Percentiles rank a stretch among this genome's conserved stretches.
phyloP scores from a whole-genome alignment of 2,888 invertebrate genomes.

The Leptinotarsa haldemani region DNA sequence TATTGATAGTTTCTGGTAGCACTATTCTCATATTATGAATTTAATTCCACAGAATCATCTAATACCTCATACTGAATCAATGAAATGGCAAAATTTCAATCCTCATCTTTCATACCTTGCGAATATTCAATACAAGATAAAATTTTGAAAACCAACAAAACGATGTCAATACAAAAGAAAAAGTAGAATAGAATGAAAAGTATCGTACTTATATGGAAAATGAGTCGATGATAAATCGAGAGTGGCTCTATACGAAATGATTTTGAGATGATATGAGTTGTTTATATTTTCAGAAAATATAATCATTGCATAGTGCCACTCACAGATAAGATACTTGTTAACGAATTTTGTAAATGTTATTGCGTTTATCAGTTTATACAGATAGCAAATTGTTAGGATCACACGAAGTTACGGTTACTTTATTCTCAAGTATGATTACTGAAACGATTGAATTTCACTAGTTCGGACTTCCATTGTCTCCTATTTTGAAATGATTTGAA shows the following conservation, averaged over 20 bases:
- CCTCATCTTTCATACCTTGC: conserved; percentile 30
- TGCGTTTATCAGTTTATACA: conserved; percentile 36
- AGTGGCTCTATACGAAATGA: neutral
- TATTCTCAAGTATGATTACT: conserved; percentile 1
- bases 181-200: conserved; percentile 44
- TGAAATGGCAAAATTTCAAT: conserved; percentile 34
- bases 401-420: conserved; percentile 26
- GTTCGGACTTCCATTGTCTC: too few relatives aligned
- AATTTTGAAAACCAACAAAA: conserved; percentile 43
- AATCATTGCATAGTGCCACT: neutral
- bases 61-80: neutral
- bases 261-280: neutral
- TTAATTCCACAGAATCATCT: too few relatives aligned
- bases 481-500: too few relatives aligned
- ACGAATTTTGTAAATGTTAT: conserved; percentile 46
- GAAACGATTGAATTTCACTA: neutral
- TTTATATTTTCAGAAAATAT: neutral
- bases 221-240: conserved; percentile 23
- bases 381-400: conserved; percentile 40
- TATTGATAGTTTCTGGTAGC: too few relatives aligned
- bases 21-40: too few relatives aligned
- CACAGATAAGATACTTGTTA: conserved; percentile 35
- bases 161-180: conserved; percentile 57
- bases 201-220: conserved; percentile 32
- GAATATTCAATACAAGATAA: conserved; percentile 38